These are phyloP conservation scores for Platycnemis pennipes DNA, from an alignment of 2,888 invertebrate genomes.

Conservation along the genomic window DNA sequence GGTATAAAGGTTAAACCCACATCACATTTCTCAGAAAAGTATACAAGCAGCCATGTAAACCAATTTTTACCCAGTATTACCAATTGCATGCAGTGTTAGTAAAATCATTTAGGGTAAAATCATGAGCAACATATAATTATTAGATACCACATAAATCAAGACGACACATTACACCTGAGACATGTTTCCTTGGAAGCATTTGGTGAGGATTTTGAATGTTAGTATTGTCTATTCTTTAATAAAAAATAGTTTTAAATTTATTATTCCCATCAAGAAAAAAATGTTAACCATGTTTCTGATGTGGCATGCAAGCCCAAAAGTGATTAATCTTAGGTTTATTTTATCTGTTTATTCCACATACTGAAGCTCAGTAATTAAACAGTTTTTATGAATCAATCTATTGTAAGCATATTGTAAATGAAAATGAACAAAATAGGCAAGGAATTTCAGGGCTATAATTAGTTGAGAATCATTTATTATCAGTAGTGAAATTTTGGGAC, in stretches of 20 bases:
- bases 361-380: too few species aligned
- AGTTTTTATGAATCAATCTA: too few species aligned
- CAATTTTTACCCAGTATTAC: not conserved
- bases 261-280: not conserved
- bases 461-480: not conserved
- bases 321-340: too few species aligned
- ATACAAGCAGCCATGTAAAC: not conserved
- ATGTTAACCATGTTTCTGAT: not conserved
- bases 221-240: not conserved
- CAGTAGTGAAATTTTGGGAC: not conserved
- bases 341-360: too few species aligned
- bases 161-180: not conserved
- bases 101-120: not conserved
- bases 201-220: not conserved
- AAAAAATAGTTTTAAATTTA: not conserved
- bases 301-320: too few species aligned
- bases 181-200: not conserved
- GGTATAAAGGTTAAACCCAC: not conserved
- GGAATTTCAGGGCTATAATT: not conserved
- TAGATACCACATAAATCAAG: conserved; percentile 11
- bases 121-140: not conserved
- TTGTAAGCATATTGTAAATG: too few species aligned
- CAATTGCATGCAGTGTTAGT: conserved; percentile 17
- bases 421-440: not conserved
- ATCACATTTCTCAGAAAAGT: not conserved